These are phyloP conservation scores for Caiman crocodilus DNA, from an alignment of 2,797 vertebrate species.

Conservation along the genomic window DNA sequence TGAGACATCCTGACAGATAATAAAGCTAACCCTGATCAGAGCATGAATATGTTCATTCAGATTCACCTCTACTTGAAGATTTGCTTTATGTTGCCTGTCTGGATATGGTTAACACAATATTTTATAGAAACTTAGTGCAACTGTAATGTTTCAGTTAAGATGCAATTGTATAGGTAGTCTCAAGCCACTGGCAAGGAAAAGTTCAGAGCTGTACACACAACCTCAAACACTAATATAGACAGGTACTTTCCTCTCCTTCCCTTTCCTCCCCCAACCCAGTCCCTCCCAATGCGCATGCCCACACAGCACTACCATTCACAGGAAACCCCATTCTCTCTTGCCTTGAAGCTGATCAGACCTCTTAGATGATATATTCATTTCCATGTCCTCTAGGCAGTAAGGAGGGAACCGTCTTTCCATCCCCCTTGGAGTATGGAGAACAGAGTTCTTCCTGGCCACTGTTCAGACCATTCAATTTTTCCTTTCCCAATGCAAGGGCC, in stretches of 20 bases:
- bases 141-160: neutral
- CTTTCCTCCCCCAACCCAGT: neutral
- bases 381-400: neutral
- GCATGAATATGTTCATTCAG: neutral
- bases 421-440: neutral
- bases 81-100: neutral
- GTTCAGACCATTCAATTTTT: neutral
- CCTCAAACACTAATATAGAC: no score
- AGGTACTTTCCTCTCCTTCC: no score
- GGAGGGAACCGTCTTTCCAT: neutral
- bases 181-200: neutral
- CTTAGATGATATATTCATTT: neutral
- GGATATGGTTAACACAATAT: neutral
- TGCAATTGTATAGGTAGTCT: neutral
- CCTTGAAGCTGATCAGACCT: neutral
- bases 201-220: neutral
- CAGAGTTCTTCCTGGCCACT: neutral
- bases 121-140: no score
- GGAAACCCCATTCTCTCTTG: neutral
- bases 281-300: no score
- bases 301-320: neutral
- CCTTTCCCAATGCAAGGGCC: neutral
- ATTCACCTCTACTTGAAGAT: neutral
- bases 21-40: neutral
- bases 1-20: neutral